Conservation (phyloP, 2,797 vertebrate species). For the Potorous gilbertii region DNA sequence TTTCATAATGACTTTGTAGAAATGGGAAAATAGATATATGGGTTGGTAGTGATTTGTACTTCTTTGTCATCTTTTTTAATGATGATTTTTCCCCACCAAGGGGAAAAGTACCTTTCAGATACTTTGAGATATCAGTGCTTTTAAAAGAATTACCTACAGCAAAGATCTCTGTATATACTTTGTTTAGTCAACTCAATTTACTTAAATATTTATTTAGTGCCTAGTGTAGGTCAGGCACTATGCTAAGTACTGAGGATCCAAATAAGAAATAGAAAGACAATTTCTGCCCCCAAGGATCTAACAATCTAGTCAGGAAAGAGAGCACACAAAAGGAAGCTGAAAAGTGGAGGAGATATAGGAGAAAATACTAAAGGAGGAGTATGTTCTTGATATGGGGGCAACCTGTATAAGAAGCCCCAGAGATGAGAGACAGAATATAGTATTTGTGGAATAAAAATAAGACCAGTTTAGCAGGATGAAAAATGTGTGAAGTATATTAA, state of each 20-base stretch:
- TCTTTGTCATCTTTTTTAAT: not conserved
- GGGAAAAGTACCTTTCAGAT: not conserved
- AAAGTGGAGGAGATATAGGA: not conserved
- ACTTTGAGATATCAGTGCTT: not conserved
- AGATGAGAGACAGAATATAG: no score
- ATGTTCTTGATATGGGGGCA: no score
- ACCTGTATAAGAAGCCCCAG: no score
- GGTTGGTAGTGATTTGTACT: not conserved
- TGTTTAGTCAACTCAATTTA: not conserved
- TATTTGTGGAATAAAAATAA: no score
- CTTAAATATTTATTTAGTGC: not conserved
- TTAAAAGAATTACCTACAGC: not conserved
- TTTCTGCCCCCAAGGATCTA: not conserved
- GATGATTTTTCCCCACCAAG: no score
- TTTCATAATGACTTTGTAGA: not conserved
- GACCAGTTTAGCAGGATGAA: no score
- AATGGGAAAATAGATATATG: not conserved
- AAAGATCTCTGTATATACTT: not conserved
- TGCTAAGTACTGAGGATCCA: not conserved
- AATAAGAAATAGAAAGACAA: not conserved
- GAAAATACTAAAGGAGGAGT: no score
- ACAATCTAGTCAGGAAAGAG: not conserved
- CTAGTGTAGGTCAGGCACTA: not conserved
- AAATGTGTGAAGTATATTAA: no score
- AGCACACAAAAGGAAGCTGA: no score